phyloP scores from a whole-genome alignment of 2,113 vertebrate species.

The Sceloporus tristichus region DNA sequence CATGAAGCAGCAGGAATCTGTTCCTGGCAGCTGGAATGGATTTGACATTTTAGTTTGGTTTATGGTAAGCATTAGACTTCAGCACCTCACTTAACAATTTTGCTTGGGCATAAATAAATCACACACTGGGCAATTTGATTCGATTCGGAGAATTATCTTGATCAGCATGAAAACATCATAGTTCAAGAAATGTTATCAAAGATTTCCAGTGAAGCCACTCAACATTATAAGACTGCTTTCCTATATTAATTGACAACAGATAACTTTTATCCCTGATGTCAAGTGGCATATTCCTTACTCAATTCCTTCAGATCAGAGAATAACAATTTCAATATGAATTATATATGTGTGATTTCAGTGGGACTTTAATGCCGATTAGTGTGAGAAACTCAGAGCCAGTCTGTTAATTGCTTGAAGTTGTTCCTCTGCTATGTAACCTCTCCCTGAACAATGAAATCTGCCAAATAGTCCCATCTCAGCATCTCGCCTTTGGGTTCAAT shows the following conservation, averaged over 20 bases:
- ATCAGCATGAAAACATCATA: slow-evolving; percentile 25
- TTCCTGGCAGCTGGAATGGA: slow-evolving; percentile 48
- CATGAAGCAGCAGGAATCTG: slow-evolving; percentile 51
- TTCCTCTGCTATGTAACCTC: too few species aligned
- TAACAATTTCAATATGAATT: background rate
- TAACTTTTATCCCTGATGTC: background rate
- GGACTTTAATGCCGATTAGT: background rate
- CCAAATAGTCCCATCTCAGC: too few species aligned
- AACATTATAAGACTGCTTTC: background rate
- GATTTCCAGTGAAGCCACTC: slow-evolving; percentile 12
- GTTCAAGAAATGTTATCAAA: slow-evolving; percentile 13
- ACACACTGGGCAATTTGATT: slow-evolving; percentile 26
- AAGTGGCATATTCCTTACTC: background rate
- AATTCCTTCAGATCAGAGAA: background rate
- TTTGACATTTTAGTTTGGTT: slow-evolving; percentile 50
- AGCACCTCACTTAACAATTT: slow-evolving; percentile 29
- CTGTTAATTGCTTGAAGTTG: too few species aligned
- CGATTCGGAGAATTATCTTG: slow-evolving; percentile 33
- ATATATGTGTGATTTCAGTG: background rate
- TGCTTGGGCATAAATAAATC: slow-evolving; percentile 43
- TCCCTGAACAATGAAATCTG: too few species aligned
- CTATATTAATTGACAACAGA: background rate
- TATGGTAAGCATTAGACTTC: slow-evolving; percentile 34
- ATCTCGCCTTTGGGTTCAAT: too few species aligned
- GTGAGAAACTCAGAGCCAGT: background rate